These are phyloP conservation scores for Belonocnema kinseyi DNA, from an alignment of 1,140 invertebrate species.

Conservation along the genomic window DNA sequence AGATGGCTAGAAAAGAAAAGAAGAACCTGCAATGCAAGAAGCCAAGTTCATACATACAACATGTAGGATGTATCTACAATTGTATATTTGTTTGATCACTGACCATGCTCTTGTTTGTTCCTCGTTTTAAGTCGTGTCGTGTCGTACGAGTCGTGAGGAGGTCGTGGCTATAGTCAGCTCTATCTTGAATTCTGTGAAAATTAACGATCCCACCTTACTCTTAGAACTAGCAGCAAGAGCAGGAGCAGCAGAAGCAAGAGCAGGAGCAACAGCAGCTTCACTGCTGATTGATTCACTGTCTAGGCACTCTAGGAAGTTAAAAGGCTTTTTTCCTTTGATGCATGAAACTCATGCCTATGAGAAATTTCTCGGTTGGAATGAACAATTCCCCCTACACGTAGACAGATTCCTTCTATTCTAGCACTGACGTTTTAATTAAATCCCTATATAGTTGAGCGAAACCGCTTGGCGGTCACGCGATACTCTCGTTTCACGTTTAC, in stretches of 20 bases:
- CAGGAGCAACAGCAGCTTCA: conserved; percentile 36
- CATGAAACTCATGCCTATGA: background rate
- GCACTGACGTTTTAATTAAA: conserved; percentile 57
- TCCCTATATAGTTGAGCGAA: conserved; percentile 38
- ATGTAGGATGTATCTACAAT: too few species aligned
- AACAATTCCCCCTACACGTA: background rate
- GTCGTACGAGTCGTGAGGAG: conserved; percentile 62
- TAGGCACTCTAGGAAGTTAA: background rate
- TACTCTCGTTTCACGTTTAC: conserved; percentile 34
- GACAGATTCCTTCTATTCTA: conserved; percentile 22
- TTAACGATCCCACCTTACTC: conserved; percentile 64
- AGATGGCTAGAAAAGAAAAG: too few species aligned
- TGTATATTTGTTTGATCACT: conserved; percentile 45
- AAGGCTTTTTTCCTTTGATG: background rate
- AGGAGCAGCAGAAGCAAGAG: background rate
- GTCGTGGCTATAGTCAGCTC: conserved; percentile 56
- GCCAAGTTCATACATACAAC: too few species aligned
- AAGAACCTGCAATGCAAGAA: too few species aligned
- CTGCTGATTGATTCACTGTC: conserved; percentile 15
- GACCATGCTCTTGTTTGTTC: conserved; percentile 73
- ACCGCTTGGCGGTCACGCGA: conserved; percentile 41
- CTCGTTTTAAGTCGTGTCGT: conserved; percentile 68
- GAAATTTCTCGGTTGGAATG: conserved; percentile 38
- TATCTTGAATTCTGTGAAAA: conserved; percentile 66
- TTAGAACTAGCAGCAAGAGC: background rate